These are phyloP conservation scores for Acromyrmex echinatior DNA, from an alignment of 1,140 invertebrate species.

Conservation along the genomic window DNA sequence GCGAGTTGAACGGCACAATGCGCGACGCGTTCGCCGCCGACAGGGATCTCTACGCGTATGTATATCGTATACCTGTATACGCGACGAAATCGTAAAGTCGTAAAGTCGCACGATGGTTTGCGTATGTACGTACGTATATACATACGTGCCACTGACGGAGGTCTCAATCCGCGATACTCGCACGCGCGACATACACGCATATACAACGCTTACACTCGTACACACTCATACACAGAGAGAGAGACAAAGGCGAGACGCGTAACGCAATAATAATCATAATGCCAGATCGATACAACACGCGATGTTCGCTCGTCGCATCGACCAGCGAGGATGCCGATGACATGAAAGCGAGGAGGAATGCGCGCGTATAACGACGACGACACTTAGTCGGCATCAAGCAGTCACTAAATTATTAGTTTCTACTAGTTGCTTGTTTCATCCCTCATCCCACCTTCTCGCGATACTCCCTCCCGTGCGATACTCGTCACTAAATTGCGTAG, in stretches of 20 bases:
- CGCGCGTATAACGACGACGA: conserved; percentile 43
- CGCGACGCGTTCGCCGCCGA: conserved; percentile 9
- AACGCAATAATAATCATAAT: conserved; percentile 84
- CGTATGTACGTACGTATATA: neutral
- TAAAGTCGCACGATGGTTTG: conserved; percentile 30
- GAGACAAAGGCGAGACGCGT: conserved; percentile 66
- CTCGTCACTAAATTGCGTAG: conserved; percentile 33
- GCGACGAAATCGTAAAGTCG: conserved; percentile 45
- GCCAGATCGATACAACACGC: conserved; percentile 81
- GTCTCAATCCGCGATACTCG: conserved; percentile 27
- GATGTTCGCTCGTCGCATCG: conserved; percentile 76
- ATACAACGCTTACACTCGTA: neutral
- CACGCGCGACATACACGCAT: too few relatives aligned
- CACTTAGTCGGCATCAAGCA: conserved; percentile 29
- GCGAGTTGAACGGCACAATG: conserved; percentile 41
- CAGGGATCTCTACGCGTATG: neutral
- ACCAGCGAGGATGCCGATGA: conserved; percentile 51
- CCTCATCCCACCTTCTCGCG: neutral
- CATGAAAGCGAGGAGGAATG: conserved; percentile 73
- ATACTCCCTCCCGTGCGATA: neutral
- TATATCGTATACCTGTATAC: neutral
- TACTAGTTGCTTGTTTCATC: neutral
- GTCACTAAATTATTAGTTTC: conserved; percentile 50
- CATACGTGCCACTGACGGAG: conserved; percentile 28
- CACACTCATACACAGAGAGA: neutral